phyloP scores from a whole-genome alignment of 1,140 invertebrate species.

The Saccostrea echinata region DNA sequence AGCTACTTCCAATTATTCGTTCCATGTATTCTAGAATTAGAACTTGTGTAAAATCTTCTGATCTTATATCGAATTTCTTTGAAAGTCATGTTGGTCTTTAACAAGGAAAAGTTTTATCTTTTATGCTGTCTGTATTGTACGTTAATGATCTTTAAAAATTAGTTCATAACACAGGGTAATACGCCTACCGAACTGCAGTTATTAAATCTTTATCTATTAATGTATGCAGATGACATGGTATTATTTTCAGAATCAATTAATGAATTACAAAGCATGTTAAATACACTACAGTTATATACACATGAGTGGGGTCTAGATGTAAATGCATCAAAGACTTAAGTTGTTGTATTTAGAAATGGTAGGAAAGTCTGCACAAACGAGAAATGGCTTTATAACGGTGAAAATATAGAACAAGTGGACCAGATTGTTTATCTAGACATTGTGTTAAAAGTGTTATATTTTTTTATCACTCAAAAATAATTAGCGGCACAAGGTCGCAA shows the following conservation, averaged over 20 bases:
- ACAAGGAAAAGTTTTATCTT: constrained; percentile 37
- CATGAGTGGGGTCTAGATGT: too few relatives aligned
- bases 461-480: too few relatives aligned
- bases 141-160: constrained; percentile 44
- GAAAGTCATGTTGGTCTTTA: neutral
- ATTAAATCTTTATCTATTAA: neutral
- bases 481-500: too few relatives aligned
- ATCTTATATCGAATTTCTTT: constrained; percentile 13
- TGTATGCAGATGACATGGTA: constrained; percentile 35
- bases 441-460: neutral
- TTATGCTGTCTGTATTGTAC: constrained; percentile 35
- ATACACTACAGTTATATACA: constrained; percentile 29
- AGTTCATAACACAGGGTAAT: neutral
- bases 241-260: neutral
- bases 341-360: constrained; percentile 46
- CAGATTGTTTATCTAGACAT: constrained; percentile 42
- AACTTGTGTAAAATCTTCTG: neutral
- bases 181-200: neutral
- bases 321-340: constrained; percentile 37
- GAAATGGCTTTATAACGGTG: constrained; percentile 33
- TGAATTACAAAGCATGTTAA: constrained; percentile 37
- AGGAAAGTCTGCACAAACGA: constrained; percentile 22
- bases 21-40: too few relatives aligned
- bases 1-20: constrained; percentile 35
- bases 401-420: constrained; percentile 34